Conservation (phyloP, 2,113 vertebrate genomes). For the Ranitomeya variabilis region DNA sequence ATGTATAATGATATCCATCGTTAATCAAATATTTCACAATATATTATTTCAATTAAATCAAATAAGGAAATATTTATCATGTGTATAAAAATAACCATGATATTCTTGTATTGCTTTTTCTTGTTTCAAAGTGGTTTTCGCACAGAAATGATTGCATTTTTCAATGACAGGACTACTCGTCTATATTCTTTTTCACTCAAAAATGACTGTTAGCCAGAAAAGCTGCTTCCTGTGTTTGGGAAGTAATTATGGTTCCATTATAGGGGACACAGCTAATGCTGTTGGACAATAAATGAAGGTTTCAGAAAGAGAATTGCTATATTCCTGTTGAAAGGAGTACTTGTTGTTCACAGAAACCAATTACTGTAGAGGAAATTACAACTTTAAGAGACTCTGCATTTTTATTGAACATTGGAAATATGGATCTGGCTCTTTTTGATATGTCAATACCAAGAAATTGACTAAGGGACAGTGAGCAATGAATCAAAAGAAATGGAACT, state of each 20-base stretch:
- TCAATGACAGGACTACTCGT: not conserved
- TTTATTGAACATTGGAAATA: conserved; percentile 34
- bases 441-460: conserved; percentile 20
- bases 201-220: conserved; percentile 24
- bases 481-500: not conserved
- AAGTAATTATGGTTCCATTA: conserved; percentile 54
- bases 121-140: not conserved
- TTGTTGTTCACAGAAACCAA: conserved; percentile 50
- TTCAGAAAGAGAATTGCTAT: conserved; percentile 44
- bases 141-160: conserved; percentile 1
- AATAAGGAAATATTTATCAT: not conserved
- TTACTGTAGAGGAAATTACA: conserved; percentile 48
- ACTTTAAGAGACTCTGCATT: conserved; percentile 49
- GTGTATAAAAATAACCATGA: not conserved
- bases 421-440: conserved; percentile 11
- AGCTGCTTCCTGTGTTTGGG: conserved; percentile 5
- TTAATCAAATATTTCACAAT: too few relatives aligned
- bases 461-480: not conserved
- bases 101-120: not conserved
- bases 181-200: not conserved
- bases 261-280: conserved; percentile 22
- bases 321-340: conserved; percentile 39
- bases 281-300: conserved; percentile 40
- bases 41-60: too few relatives aligned
- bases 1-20: too few relatives aligned